phyloP scores from a whole-genome alignment of 2,888 invertebrate species.

The Charanyca ferruginea region DNA sequence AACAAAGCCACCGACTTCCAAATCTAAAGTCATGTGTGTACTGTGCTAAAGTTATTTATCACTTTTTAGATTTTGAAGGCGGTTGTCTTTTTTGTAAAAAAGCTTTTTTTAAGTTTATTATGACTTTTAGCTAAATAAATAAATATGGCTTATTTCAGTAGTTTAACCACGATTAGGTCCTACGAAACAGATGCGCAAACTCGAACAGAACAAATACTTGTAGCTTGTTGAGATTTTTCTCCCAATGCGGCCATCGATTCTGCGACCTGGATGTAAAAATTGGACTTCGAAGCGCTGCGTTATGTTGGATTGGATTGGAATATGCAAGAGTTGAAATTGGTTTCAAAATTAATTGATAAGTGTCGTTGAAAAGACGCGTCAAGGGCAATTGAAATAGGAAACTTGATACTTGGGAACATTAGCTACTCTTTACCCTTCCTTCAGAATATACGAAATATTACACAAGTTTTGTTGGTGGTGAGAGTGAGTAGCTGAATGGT shows the following conservation, averaged over 20 bases:
- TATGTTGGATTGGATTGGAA: conserved; percentile 20
- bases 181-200: conserved; percentile 42
- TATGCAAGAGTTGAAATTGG: neutral
- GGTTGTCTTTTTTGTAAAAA: no score
- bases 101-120: neutral
- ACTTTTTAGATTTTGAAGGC: no score
- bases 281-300: conserved; percentile 34
- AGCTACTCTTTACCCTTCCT: no score
- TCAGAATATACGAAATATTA: neutral
- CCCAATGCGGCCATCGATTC: conserved; percentile 59
- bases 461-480: neutral
- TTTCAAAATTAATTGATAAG: neutral
- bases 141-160: neutral
- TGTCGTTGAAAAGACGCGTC: neutral
- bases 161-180: neutral
- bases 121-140: neutral
- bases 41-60: no score
- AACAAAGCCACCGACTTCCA: no score
- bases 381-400: neutral
- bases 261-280: conserved; percentile 38
- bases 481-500: neutral
- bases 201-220: conserved; percentile 35
- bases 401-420: neutral
- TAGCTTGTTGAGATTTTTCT: conserved; percentile 48
- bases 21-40: no score